These are phyloP conservation scores for Agapetus fuscipes DNA, from an alignment of 2,888 invertebrate genomes.

Conservation along the genomic window DNA sequence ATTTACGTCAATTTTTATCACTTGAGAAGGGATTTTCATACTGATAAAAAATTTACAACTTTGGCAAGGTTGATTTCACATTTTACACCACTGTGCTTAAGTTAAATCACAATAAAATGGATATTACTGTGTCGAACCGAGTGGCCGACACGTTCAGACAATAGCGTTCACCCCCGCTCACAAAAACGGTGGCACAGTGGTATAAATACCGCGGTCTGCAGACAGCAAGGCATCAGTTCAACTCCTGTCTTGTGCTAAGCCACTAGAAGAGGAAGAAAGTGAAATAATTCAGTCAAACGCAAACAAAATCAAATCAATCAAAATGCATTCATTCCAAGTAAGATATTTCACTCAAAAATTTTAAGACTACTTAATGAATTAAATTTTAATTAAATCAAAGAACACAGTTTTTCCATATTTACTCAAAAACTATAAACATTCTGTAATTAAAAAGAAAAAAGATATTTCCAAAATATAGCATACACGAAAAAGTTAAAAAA, in stretches of 20 bases:
- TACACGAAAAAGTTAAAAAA: background rate
- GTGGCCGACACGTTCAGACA: too few relatives aligned
- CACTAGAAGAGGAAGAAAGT: slow-evolving; percentile 45
- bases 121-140: too few relatives aligned
- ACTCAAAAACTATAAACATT: background rate
- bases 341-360: slow-evolving; percentile 25
- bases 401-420: too few relatives aligned
- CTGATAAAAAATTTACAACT: too few relatives aligned
- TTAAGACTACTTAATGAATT: too few relatives aligned
- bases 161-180: background rate
- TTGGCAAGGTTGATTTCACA: too few relatives aligned
- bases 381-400: too few relatives aligned
- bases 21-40: too few relatives aligned
- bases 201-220: slow-evolving; percentile 16
- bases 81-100: too few relatives aligned
- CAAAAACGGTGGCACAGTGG: too few relatives aligned
- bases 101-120: too few relatives aligned
- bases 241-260: slow-evolving; percentile 33
- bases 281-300: slow-evolving; percentile 23
- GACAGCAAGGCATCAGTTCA: slow-evolving; percentile 36
- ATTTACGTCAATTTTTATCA: too few relatives aligned
- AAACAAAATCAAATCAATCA: slow-evolving; percentile 18
- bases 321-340: slow-evolving; percentile 42
- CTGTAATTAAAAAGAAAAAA: background rate
- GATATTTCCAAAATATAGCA: background rate